Base-by-base conservation (phyloP, 2,888 invertebrate species). In the Corythucha ciliata region DNA sequence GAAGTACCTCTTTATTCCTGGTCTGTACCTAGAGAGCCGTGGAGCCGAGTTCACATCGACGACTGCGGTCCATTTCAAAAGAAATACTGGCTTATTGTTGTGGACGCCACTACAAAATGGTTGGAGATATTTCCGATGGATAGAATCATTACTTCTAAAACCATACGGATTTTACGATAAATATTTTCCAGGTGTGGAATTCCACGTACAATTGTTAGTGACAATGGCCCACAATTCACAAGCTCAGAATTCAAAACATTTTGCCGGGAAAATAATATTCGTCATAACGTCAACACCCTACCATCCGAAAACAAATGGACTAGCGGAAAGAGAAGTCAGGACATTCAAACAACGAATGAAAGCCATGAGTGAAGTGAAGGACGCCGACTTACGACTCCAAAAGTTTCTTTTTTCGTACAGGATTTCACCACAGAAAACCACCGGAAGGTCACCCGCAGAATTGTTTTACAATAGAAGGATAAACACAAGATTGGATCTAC, bases 281-380 rank as follows among this genome's bases (percentile, higher is more conserved):
- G 18, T 12, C 34, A 34, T 18, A 34, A 55, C 46, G 34, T 46
- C 54, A 4, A 46, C 58, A 16, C 58, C 58, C 2, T 58, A 58
- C 21, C 59, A 57, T 40, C 58, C 58, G 14, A 45, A 56, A 33
- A 57, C 58, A 16, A 63, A 63, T 48, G 61, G 34, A 34, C 58
- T 59, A 46, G 61, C 60, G 2, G 62, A 63, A 54, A 54, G 60
- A 25, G 59, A 57, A 39, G 59, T 62, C 3, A 59, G 61, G 54
- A 60, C 57, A 8, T 48, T 61, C 34, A 62, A 62, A 51, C 34
- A 52, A 41, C 14, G 37, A 18, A 41, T 58, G 16, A 39, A 37
- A 24, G 44, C 53, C 10, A 12, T 51, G 16, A 16, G 33, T 40
- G 37, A 27, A 4, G 22, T 32, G 34, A 47, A 29, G 41, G 53